phyloP scores from a whole-genome alignment of 1,140 invertebrate species.

The Nasonia vitripennis region DNA sequence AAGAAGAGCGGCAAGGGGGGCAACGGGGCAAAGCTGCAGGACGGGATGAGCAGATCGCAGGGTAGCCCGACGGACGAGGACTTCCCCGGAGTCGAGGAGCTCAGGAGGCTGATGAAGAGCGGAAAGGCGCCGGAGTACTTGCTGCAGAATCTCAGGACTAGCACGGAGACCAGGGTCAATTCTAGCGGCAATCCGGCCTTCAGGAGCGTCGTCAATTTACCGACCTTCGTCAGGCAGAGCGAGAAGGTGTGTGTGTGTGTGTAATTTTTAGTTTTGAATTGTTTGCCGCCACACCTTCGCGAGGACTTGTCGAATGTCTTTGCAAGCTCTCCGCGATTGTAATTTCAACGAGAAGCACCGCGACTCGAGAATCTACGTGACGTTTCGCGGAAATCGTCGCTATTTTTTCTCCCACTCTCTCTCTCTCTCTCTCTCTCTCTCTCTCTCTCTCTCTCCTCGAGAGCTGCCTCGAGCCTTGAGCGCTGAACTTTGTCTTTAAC shows the following conservation, averaged over 20 bases:
- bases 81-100: conserved; percentile 80
- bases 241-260: conserved; percentile 77
- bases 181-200: conserved; percentile 67
- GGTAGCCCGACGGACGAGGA: conserved; percentile 68
- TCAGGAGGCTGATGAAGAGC: conserved; percentile 80
- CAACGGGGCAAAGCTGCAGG: background rate
- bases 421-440: background rate
- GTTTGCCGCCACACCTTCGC: too few relatives aligned
- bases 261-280: background rate
- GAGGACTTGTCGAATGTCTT: background rate
- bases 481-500: conserved; percentile 22
- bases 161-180: conserved; percentile 65
- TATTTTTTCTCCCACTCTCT: background rate
- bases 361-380: background rate
- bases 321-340: background rate
- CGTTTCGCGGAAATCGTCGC: background rate
- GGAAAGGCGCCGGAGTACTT: conserved; percentile 81
- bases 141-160: conserved; percentile 79
- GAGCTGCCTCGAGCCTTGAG: background rate
- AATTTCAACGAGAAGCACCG: too few relatives aligned
- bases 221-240: conserved; percentile 82
- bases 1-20: conserved; percentile 63
- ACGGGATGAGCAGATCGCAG: background rate
- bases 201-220: conserved; percentile 83
- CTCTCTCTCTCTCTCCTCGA: background rate